These are phyloP conservation scores for Aphidius ervi DNA, from an alignment of 1,140 invertebrate species.

Conservation along the genomic window DNA sequence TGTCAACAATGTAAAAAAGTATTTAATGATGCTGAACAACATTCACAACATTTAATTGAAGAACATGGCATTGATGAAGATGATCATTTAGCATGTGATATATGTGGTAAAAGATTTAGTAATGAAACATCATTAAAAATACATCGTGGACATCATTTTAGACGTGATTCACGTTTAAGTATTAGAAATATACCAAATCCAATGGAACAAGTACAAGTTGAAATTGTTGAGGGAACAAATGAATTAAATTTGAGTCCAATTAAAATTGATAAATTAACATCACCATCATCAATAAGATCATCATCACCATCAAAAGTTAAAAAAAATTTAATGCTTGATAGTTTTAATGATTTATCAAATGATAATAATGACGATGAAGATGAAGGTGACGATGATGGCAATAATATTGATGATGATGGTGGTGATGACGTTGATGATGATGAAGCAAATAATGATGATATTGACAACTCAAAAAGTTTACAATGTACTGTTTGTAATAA, in stretches of 20 bases:
- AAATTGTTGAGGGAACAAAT: slow-evolving; percentile 14
- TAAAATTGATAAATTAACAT: background rate
- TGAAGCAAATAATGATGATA: too few relatives aligned
- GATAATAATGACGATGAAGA: background rate
- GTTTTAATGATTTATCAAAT: slow-evolving; percentile 7
- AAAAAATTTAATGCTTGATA: slow-evolving; percentile 40
- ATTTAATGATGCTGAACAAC: slow-evolving; percentile 38
- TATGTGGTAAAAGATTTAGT: slow-evolving; percentile 59
- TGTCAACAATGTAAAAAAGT: slow-evolving; percentile 41
- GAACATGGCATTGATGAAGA: slow-evolving; percentile 31
- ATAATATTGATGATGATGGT: too few relatives aligned
- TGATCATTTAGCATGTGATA: slow-evolving; percentile 52
- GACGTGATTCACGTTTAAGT: slow-evolving; percentile 46
- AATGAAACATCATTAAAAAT: slow-evolving; percentile 53
- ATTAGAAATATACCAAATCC: slow-evolving; percentile 20
- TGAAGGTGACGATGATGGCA: too few relatives aligned
- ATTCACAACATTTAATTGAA: slow-evolving; percentile 37
- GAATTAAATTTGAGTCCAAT: slow-evolving; percentile 21
- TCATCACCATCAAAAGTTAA: slow-evolving; percentile 40
- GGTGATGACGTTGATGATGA: too few relatives aligned
- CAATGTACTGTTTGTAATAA: slow-evolving; percentile 50
- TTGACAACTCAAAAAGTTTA: slow-evolving; percentile 18
- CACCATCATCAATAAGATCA: background rate
- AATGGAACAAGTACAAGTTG: slow-evolving; percentile 16
- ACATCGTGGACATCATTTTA: slow-evolving; percentile 60